Conservation (phyloP, 2,113 vertebrate species). For the Epinephelus moara region DNA sequence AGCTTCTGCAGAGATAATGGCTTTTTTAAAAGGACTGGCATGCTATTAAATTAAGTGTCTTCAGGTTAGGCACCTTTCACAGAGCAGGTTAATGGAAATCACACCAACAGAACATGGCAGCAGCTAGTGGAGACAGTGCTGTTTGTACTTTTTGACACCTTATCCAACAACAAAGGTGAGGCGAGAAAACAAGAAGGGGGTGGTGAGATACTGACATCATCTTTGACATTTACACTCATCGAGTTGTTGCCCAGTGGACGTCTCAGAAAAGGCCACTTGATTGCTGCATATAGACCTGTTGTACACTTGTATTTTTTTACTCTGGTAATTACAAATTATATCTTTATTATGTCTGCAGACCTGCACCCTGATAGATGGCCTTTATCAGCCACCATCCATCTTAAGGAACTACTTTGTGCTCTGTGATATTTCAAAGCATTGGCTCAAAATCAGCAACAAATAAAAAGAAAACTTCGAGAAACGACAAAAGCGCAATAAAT, state of each 20-base stretch:
- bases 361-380: conserved; percentile 7
- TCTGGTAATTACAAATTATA: conserved; percentile 31
- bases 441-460: conserved; percentile 35
- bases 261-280: conserved; percentile 45
- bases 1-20: conserved; percentile 55
- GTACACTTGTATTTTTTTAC: conserved; percentile 8
- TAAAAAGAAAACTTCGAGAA: conserved; percentile 23
- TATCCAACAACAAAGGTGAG: conserved; percentile 27
- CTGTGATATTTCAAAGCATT: conserved; percentile 35
- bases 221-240: conserved; percentile 70
- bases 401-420: conserved; percentile 19
- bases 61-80: conserved; percentile 55
- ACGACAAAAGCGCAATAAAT: conserved; percentile 38
- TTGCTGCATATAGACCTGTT: conserved; percentile 16
- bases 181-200: conserved; percentile 12
- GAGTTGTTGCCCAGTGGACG: conserved; percentile 11
- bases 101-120: conserved; percentile 3
- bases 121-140: background rate
- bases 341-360: conserved; percentile 10
- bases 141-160: conserved; percentile 27
- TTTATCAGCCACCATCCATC: conserved; percentile 19
- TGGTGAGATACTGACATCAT: conserved; percentile 50
- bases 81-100: conserved; percentile 69
- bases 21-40: conserved; percentile 56
- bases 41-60: conserved; percentile 66